phyloP scores from a whole-genome alignment of 2,797 vertebrate genomes.

The Sebastes kiyomatsui region DNA sequence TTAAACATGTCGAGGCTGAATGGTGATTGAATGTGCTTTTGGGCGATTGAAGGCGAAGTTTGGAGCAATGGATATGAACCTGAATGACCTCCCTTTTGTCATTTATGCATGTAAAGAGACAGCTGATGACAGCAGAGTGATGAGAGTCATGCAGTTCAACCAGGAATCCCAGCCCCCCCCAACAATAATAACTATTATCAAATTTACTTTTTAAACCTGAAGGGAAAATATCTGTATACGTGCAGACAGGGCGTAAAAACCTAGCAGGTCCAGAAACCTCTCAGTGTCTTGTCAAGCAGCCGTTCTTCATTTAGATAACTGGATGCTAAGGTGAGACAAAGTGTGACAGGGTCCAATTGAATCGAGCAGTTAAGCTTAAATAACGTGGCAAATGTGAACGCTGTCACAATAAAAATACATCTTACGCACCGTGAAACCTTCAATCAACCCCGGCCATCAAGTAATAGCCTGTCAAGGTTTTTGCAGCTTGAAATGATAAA shows the following conservation, averaged over 20 bases:
- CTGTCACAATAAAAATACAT: neutral
- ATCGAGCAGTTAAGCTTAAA: neutral
- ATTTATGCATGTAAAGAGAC: no score
- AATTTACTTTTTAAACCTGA: no score
- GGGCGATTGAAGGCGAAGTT: no score
- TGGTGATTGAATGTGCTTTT: no score
- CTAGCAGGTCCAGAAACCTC: neutral
- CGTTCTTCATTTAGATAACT: neutral
- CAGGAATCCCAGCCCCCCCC: rapidly evolving
- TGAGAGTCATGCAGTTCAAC: no score
- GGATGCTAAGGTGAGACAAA: neutral
- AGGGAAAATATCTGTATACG: no score
- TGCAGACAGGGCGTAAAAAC: neutral
- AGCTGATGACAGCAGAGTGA: no score
- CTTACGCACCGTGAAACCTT: neutral
- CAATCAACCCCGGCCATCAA: neutral
- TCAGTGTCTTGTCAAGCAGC: neutral
- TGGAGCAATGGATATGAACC: no score
- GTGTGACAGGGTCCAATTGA: neutral
- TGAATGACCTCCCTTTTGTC: no score
- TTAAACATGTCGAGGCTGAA: no score
- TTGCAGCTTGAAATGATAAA: neutral
- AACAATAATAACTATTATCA: no score
- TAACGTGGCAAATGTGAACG: neutral
- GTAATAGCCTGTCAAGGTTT: neutral